Base-by-base conservation (phyloP, 2,113 vertebrate genomes). In the Heterotilapia buettikoferi region DNA sequence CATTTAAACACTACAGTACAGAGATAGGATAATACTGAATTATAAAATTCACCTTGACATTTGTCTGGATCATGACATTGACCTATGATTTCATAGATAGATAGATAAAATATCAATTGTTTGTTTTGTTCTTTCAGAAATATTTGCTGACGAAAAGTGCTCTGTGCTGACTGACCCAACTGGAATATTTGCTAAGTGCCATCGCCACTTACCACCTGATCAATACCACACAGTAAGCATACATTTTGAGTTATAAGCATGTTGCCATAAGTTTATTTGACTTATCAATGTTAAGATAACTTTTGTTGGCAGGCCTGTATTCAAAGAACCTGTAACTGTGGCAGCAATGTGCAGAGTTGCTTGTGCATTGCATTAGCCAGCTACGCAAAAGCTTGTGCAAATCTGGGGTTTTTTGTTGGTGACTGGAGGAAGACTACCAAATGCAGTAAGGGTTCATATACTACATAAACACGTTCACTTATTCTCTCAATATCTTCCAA, bases 111-210 rank as follows among this genome's bases (percentile, higher is more conserved):
- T 54, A 54, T 54, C 13, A 26, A 24, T 6, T 2, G 5, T n/a
- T 52, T 18, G 9, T 63, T 10, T 10, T 52, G 26, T 47, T 54
- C 88, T 91, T 95, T 1, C 87, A 97, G 97, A 97, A 94, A 91
- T 87, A 7, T 97, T 96, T 95, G 97, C 97, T 11, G 96, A 96
- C 7, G 93, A 88, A 8, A 85, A 92, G 31, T 98, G 97, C 40
- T 88, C 84, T 2, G 79, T 94, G 61, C 82, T 98, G 80, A 97
- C 89, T 26, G 10, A 96, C 61, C 86, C 93, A 16, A 84, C 6
- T 31, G 97, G 96, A 3, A 84, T 96, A 80, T 98, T 98, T 96
- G 92, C 96, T 19, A 56, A 45, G 5, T 98, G 97, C 80, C 97
- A 98, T 56, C 50, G 81, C 40, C 54, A 92, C 13, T 95, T 97